A percentile compares a stretch with the other conserved stretches of the same genome.
Conservation (phyloP, 2,888 invertebrate genomes). For the Nemapogon koenigi region DNA sequence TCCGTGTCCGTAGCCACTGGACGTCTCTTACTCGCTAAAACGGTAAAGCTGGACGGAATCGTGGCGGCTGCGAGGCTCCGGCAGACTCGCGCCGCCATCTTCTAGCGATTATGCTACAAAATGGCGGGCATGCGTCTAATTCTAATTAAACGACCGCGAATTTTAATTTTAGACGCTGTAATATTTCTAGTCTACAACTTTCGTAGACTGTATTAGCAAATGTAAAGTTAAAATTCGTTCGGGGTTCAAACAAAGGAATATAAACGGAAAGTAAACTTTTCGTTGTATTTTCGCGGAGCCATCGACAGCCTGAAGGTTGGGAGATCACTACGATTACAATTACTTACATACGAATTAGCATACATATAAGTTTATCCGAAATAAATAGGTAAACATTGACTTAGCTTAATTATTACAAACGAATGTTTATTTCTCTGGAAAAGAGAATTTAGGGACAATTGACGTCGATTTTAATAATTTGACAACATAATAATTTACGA, state of each 20-base stretch:
- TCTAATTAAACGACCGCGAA: too few relatives aligned
- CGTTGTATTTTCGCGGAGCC: slow-evolving; percentile 42
- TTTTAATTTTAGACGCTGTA: too few relatives aligned
- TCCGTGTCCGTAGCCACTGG: slow-evolving; percentile 64
- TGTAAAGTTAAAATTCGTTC: too few relatives aligned
- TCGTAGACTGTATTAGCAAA: too few relatives aligned
- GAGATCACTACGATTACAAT: slow-evolving; percentile 62
- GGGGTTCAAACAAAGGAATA: too few relatives aligned
- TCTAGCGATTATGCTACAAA: not conserved
- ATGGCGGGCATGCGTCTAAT: not conserved
- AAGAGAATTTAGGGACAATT: not conserved
- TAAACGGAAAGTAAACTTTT: slow-evolving; percentile 49
- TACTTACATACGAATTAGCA: slow-evolving; percentile 60
- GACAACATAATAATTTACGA: not conserved
- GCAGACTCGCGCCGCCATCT: not conserved
- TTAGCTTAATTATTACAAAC: slow-evolving; percentile 61
- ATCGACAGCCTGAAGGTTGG: slow-evolving; percentile 46
- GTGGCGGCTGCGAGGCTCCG: slow-evolving; percentile 50
- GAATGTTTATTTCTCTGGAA: too few relatives aligned
- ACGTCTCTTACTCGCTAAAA: slow-evolving; percentile 66
- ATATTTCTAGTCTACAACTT: too few relatives aligned
- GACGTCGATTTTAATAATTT: slow-evolving; percentile 1
- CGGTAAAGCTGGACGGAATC: slow-evolving; percentile 64
- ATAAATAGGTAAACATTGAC: slow-evolving; percentile 64
- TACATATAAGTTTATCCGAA: slow-evolving; percentile 35